Percentiles rank a stretch among this genome's conserved stretches.
These are phyloP conservation scores for Dendroctonus valens DNA, from an alignment of 1,140 invertebrate genomes.

Conservation along the genomic window DNA sequence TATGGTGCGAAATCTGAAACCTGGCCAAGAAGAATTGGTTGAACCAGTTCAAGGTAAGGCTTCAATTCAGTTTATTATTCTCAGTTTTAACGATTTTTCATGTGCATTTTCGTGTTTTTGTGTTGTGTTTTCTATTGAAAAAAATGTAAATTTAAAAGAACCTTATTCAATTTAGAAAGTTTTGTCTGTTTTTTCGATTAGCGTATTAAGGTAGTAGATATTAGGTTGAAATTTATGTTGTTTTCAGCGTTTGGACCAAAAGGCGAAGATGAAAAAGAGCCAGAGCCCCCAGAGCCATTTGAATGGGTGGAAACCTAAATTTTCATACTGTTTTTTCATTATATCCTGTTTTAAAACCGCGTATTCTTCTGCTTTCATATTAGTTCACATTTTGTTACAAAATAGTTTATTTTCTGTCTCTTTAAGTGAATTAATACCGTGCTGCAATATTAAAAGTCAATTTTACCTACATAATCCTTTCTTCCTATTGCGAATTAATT, in stretches of 20 bases:
- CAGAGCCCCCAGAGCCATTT: constrained; percentile 95
- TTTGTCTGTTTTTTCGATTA: too few species aligned
- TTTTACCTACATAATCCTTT: too few species aligned
- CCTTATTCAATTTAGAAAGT: neutral
- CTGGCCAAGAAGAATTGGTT: constrained; percentile 83
- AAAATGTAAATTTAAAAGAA: neutral
- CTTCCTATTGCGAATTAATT: too few species aligned
- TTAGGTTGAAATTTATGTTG: constrained; percentile 3
- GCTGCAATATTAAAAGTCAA: too few species aligned
- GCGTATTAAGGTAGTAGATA: too few species aligned
- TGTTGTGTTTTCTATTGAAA: neutral
- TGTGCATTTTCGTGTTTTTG: neutral
- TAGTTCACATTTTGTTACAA: too few species aligned
- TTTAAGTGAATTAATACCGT: too few species aligned
- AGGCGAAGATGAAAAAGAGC: constrained; percentile 92
- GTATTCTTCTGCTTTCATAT: too few species aligned
- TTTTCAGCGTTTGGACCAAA: constrained; percentile 85
- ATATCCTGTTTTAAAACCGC: too few species aligned
- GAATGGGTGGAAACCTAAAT: constrained; percentile 84
- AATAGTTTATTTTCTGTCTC: too few species aligned
- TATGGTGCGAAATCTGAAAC: constrained; percentile 83
- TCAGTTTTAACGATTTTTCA: neutral
- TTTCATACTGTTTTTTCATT: neutral
- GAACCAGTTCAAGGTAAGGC: constrained; percentile 75
- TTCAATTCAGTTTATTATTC: neutral